Conservation (phyloP, 1,140 invertebrate genomes). For the Cotesia glomerata region DNA sequence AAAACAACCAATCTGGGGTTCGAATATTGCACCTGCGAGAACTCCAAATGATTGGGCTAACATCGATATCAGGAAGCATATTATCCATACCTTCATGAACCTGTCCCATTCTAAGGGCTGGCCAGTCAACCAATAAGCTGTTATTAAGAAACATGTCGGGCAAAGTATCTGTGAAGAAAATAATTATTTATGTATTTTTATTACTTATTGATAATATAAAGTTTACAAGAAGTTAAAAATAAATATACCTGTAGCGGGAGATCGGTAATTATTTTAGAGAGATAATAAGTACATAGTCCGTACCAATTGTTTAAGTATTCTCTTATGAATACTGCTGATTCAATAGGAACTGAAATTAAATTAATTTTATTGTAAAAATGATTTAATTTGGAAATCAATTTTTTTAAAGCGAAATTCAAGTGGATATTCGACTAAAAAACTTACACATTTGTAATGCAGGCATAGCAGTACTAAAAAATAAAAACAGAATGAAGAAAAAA, state of each 20-base stretch:
- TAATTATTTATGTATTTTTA: slow-evolving; percentile 23
- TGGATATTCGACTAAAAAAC: slow-evolving; percentile 43
- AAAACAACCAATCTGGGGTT: slow-evolving; percentile 77
- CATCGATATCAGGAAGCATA: slow-evolving; percentile 75
- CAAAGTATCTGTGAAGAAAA: slow-evolving; percentile 68
- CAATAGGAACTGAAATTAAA: slow-evolving; percentile 75
- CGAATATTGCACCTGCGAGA: slow-evolving; percentile 74
- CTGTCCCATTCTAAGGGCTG: slow-evolving; percentile 75
- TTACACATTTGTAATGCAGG: slow-evolving; percentile 87
- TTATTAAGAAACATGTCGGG: slow-evolving; percentile 75
- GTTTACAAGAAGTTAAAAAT: background rate
- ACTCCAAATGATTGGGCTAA: slow-evolving; percentile 82
- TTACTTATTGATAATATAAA: background rate
- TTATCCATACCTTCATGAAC: slow-evolving; percentile 72
- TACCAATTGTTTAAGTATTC: slow-evolving; percentile 94
- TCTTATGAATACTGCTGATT: slow-evolving; percentile 83
- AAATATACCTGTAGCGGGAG: slow-evolving; percentile 80
- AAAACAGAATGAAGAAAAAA: slow-evolving; percentile 84
- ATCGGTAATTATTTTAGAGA: slow-evolving; percentile 85
- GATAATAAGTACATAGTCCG: slow-evolving; percentile 80
- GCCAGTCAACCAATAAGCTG: slow-evolving; percentile 82
- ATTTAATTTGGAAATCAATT: background rate
- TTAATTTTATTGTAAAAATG: slow-evolving; percentile 8
- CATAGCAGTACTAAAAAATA: slow-evolving; percentile 89
- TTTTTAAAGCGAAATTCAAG: background rate